These are phyloP conservation scores for Silvanus unidentatus DNA, from an alignment of 2,888 invertebrate genomes.

Conservation along the genomic window DNA sequence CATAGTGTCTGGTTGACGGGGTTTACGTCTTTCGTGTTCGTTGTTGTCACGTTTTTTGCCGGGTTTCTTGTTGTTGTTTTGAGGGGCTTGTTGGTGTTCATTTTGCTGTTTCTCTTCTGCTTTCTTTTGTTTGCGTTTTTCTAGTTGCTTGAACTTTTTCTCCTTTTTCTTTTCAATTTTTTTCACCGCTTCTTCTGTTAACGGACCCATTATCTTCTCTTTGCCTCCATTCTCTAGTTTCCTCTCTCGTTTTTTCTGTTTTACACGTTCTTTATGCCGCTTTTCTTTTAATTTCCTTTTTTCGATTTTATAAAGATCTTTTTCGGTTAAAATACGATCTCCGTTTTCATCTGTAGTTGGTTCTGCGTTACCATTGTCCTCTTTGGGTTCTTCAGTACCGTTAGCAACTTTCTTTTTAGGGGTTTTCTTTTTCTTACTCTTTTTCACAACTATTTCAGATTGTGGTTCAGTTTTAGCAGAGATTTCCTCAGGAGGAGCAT, in stretches of 20 bases:
- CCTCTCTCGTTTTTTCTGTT: slow-evolving; percentile 13
- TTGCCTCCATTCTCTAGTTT: slow-evolving; percentile 3
- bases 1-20: slow-evolving; percentile 43
- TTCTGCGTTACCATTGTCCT: slow-evolving; percentile 6
- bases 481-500: slow-evolving; percentile 31
- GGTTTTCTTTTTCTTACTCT: slow-evolving; percentile 24
- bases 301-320: slow-evolving; percentile 14
- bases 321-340: neutral
- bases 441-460: slow-evolving; percentile 20
- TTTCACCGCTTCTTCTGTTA: slow-evolving; percentile 23
- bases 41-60: slow-evolving; percentile 34
- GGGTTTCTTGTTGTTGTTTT: slow-evolving; percentile 9
- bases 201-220: too few species aligned
- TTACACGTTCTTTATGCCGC: slow-evolving; percentile 16
- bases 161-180: slow-evolving; percentile 33
- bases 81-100: slow-evolving; percentile 6
- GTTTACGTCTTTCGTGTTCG: slow-evolving; percentile 34
- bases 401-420: slow-evolving; percentile 26
- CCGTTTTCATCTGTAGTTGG: neutral
- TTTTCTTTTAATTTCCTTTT: slow-evolving; percentile 15
- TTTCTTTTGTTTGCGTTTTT: slow-evolving; percentile 25
- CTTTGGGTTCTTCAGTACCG: slow-evolving; percentile 5
- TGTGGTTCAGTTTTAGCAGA: slow-evolving; percentile 28
- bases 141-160: slow-evolving; percentile 26
- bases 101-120: slow-evolving; percentile 20